Percentiles rank a stretch among this genome's conserved stretches.
Evolutionary conservation across 2,797 vertebrate species (phyloP).

Genomic region (Echeneis naucrates): DNA sequence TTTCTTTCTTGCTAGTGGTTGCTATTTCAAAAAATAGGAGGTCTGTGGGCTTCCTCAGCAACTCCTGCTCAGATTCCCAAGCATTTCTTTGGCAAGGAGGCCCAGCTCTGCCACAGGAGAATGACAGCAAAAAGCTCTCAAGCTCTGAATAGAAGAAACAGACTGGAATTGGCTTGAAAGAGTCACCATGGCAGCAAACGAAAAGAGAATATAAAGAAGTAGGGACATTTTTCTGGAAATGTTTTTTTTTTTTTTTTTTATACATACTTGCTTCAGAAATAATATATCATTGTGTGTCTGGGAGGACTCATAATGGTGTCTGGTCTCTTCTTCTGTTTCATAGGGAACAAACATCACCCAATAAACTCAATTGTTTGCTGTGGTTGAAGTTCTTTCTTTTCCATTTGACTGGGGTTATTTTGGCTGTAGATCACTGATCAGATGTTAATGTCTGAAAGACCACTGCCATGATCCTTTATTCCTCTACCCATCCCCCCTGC

Average conservation of each 20-base stretch:
- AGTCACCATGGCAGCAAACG: conserved; percentile 48
- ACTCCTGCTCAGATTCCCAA: conserved; percentile 58
- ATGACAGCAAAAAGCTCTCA: conserved; percentile 45
- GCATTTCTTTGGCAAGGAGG: conserved; percentile 56
- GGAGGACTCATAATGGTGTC: conserved; percentile 5
- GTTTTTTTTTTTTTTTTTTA: conserved; percentile 8
- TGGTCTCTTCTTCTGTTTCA: conserved; percentile 15
- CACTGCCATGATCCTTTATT: conserved; percentile 28
- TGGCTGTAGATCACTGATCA: conserved; percentile 53
- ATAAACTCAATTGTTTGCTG: conserved; percentile 50
- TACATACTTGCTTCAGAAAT: conserved; percentile 8
- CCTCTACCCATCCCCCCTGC: conserved; percentile 6
- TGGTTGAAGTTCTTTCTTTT: conserved; percentile 31
- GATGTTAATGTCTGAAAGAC: conserved; percentile 35
- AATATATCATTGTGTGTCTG: conserved; percentile 11
- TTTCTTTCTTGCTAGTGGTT: conserved; percentile 28
- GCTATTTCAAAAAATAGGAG: conserved; percentile 44
- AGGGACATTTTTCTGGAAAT: conserved; percentile 2
- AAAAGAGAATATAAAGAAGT: conserved; percentile 9
- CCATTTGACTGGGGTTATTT: conserved; percentile 24
- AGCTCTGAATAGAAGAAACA: conserved; percentile 43
- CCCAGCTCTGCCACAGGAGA: conserved; percentile 43
- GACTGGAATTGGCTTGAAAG: conserved; percentile 22
- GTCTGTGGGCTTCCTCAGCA: conserved; percentile 51
- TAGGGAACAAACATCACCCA: conserved; percentile 41